Conservation (phyloP, 1,140 invertebrate genomes). For the Elymnias hypermnestra region DNA sequence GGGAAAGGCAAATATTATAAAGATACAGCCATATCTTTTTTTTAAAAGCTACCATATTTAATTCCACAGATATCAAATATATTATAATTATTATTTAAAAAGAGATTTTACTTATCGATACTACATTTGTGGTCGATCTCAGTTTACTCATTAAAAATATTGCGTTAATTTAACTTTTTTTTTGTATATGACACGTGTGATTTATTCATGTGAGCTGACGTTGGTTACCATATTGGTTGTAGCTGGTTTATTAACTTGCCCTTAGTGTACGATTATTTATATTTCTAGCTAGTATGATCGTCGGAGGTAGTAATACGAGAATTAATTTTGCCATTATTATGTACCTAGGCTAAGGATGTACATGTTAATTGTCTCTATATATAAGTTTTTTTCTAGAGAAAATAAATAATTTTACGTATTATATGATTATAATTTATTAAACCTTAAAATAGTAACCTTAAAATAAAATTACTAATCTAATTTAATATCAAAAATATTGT, state of each 20-base stretch:
- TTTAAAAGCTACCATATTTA: too few relatives aligned
- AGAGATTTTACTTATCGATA: too few relatives aligned
- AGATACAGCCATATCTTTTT: too few relatives aligned
- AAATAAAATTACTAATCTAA: too few relatives aligned
- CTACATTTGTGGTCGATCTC: conserved; percentile 1
- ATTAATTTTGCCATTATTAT: conserved; percentile 67
- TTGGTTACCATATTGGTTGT: conserved; percentile 6
- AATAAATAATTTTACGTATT: conserved; percentile 49
- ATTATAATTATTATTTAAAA: too few relatives aligned
- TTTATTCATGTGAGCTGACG: neutral
- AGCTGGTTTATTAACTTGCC: conserved; percentile 38
- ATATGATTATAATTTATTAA: conserved; percentile 6
- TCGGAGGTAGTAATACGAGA: conserved; percentile 32
- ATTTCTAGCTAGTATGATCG: conserved; percentile 44
- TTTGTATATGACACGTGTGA: neutral
- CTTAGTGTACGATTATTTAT: conserved; percentile 58
- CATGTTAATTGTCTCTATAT: conserved; percentile 67
- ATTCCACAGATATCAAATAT: too few relatives aligned
- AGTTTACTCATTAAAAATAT: conserved; percentile 2
- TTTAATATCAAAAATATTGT: too few relatives aligned
- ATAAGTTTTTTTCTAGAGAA: conserved; percentile 66
- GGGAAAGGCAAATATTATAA: too few relatives aligned
- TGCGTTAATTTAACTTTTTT: neutral
- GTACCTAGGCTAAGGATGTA: conserved; percentile 70
- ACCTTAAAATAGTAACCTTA: too few relatives aligned